Percentiles rank a stretch among this genome's conserved stretches.
Evolutionary conservation across 1,140 invertebrate species (phyloP).

Genomic region (Babylonia areolata): DNA sequence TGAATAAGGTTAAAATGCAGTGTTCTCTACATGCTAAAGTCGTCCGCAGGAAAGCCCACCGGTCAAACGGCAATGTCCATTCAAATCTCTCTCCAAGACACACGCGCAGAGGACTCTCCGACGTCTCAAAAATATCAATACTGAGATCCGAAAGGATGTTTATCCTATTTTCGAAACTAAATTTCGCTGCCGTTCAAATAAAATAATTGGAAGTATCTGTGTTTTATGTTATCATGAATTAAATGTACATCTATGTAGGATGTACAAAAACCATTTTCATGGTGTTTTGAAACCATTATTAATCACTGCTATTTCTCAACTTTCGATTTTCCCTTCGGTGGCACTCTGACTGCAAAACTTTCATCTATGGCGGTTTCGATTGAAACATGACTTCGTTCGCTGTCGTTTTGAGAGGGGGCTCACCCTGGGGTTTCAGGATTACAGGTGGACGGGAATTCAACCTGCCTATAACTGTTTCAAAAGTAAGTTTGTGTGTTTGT

Average conservation of each 20-base stretch:
- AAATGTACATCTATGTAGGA: neutral
- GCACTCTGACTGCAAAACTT: slow-evolving; percentile 24
- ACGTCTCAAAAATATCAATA: slow-evolving; percentile 34
- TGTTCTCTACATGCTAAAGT: neutral
- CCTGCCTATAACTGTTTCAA: slow-evolving; percentile 69
- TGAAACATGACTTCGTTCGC: slow-evolving; percentile 68
- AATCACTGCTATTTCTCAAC: neutral
- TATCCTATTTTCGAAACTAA: slow-evolving; percentile 29
- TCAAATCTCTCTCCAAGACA: slow-evolving; percentile 9
- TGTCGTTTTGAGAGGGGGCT: slow-evolving; percentile 83
- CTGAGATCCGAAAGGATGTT: slow-evolving; percentile 23
- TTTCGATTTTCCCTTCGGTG: slow-evolving; percentile 22
- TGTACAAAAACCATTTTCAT: neutral
- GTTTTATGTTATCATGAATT: neutral
- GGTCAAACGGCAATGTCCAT: slow-evolving; percentile 24
- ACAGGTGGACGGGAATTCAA: slow-evolving; percentile 79
- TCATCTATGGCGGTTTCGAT: slow-evolving; percentile 68
- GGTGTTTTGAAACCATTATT: neutral
- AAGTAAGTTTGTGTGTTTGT: slow-evolving; percentile 59
- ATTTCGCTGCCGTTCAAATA: neutral
- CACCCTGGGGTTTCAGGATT: slow-evolving; percentile 93
- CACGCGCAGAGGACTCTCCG: neutral
- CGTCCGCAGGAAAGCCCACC: neutral
- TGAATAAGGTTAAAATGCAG: neutral
- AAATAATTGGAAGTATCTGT: neutral